A percentile compares a stretch with the other conserved stretches of the same genome.
Evolutionary conservation across 2,888 invertebrate species (phyloP).

Genomic region (Cheilosia grossa): DNA sequence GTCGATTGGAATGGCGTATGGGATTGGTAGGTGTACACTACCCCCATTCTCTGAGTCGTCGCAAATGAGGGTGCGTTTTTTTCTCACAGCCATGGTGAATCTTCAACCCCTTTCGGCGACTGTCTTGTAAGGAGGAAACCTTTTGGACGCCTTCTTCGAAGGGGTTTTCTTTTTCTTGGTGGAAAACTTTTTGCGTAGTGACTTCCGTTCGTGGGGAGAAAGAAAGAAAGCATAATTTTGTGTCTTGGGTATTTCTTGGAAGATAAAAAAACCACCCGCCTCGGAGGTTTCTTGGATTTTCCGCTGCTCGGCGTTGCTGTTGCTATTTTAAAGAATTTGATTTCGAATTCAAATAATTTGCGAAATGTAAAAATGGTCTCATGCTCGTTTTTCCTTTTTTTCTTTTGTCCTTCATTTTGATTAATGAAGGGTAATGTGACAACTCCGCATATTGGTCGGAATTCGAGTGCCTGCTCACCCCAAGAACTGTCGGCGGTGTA

Average conservation of each 20-base stretch:
- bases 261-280: conserved; percentile 34
- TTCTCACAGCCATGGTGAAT: not conserved
- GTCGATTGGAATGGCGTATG: conserved; percentile 49
- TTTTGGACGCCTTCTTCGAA: conserved; percentile 49
- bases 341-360: not conserved
- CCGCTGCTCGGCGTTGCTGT: conserved; percentile 63
- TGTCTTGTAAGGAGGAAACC: conserved; percentile 36
- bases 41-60: conserved; percentile 27
- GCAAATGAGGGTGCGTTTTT: conserved; percentile 33
- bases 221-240: conserved; percentile 59
- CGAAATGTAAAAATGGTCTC: not conserved
- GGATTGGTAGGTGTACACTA: not conserved
- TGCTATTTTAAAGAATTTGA: conserved; percentile 17
- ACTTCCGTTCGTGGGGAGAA: conserved; percentile 11
- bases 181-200: conserved; percentile 49
- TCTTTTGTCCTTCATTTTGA: conserved; percentile 67
- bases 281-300: conserved; percentile 49
- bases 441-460: not conserved
- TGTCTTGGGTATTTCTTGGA: conserved; percentile 70
- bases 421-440: conserved; percentile 1
- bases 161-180: conserved; percentile 48
- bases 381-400: not conserved
- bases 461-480: conserved; percentile 27
- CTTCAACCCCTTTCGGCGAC: conserved; percentile 34
- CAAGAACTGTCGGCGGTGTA: conserved; percentile 27